Conservation (phyloP, 1,140 invertebrate species). For the Zaprionus capensis region DNA sequence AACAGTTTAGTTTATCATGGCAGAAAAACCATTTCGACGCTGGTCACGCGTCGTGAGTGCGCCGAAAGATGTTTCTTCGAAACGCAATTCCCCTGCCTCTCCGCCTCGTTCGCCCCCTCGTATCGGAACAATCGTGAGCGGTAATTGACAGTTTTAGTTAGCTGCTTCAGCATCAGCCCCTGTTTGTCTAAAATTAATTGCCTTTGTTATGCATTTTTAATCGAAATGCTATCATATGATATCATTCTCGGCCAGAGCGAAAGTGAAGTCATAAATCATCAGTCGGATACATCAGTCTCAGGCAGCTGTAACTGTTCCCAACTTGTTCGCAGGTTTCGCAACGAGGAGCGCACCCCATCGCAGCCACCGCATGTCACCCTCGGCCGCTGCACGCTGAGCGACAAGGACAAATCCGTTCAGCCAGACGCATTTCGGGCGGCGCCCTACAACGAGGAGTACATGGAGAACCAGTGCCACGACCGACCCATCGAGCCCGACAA, state of each 20-base stretch:
- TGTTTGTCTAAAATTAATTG: constrained; percentile 60
- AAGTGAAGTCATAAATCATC: constrained; percentile 56
- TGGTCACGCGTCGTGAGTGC: constrained; percentile 85
- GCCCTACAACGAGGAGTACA: constrained; percentile 87
- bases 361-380: constrained; percentile 58
- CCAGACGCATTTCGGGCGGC: constrained; percentile 87
- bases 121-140: constrained; percentile 78
- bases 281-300: background rate
- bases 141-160: constrained; percentile 64
- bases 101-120: constrained; percentile 84
- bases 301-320: background rate
- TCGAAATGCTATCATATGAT: constrained; percentile 60
- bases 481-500: constrained; percentile 70
- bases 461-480: constrained; percentile 87
- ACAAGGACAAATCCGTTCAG: constrained; percentile 86
- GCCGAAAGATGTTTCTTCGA: constrained; percentile 85
- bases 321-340: constrained; percentile 48
- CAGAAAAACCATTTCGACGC: constrained; percentile 84
- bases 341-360: constrained; percentile 20
- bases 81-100: constrained; percentile 84
- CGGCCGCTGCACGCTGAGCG: constrained; percentile 86
- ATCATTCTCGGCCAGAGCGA: constrained; percentile 45
- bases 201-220: constrained; percentile 65
- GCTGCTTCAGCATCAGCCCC: no score
- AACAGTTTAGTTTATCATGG: constrained; percentile 85